Base-by-base conservation (phyloP, 2,113 vertebrate genomes). In the Mustela lutreola region DNA sequence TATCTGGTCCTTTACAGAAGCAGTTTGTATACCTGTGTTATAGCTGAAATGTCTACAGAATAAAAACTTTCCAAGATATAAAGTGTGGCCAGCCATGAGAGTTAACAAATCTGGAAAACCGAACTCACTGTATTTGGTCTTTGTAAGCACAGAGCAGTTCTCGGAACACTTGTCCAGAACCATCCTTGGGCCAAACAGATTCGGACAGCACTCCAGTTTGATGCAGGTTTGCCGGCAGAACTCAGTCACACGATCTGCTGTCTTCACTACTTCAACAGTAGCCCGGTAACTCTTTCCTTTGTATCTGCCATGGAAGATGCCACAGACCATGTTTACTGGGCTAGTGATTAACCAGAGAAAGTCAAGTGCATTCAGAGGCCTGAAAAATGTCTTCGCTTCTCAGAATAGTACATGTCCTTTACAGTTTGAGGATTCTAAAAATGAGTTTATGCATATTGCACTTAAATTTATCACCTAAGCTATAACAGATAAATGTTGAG, bases 241-340 rank as follows among this genome's bases (percentile, higher is more conserved):
- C 48, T 99, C 99, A 18, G 99, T 99, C 96, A 99, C 99, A 1
- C 99, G 99, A 94, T 99, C 99, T 65, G 99, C 99, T 0, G 99
- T 99, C 96, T 99, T 99, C 95, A 99, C 99, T 24, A 99, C 99
- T 93, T 99, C 99, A 97, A 99, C 99, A 0, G 99, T 99, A 31
- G 99, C 99, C 71, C 99, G 99, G 98, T 99, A 99, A 97, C 99
- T 99, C 98, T 99, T 99, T 87, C 99, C 99, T 98, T 99, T 99
- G 98, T 99, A 99, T 93, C 99, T 99, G 94, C 76, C 93, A 91
- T 97, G 95, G 91, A 97, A 98, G 87, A 97, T 39, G 10, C 36
- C 0, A 15, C 11, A 75, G 6, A 81, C 5, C 60, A 96, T 88
- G 88, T 81, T 86, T 85, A 97, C 7, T 62, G 26, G 50, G 60